Conservation (phyloP, 2,888 invertebrate species). For the Sesia bembeciformis region DNA sequence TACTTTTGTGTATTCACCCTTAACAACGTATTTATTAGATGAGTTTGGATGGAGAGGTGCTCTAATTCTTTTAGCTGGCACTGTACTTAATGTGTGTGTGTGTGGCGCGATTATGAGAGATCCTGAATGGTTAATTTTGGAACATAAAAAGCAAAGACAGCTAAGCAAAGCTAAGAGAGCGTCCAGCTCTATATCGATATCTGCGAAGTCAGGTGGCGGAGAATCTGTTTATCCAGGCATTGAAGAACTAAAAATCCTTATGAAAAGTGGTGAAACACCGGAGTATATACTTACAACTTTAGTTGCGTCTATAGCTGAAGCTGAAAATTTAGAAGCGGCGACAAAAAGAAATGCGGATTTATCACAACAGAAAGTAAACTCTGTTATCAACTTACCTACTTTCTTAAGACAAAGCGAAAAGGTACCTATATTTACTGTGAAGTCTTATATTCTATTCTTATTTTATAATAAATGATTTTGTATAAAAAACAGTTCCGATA, state of each 20-base stretch:
- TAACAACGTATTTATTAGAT: constrained; percentile 83
- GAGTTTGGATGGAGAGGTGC: constrained; percentile 89
- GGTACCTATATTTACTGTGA: constrained; percentile 27
- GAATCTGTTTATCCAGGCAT: constrained; percentile 77
- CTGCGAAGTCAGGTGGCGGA: constrained; percentile 64
- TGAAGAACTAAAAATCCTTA: constrained; percentile 78
- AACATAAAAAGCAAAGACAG: constrained; percentile 75
- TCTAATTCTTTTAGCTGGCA: constrained; percentile 84
- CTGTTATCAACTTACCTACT: constrained; percentile 86
- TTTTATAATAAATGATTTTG: not conserved
- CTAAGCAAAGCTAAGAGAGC: constrained; percentile 68
- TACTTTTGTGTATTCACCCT: constrained; percentile 89
- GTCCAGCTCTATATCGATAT: constrained; percentile 70
- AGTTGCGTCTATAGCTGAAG: constrained; percentile 73
- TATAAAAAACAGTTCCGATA: not conserved
- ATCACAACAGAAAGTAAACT: constrained; percentile 68
- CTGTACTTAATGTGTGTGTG: constrained; percentile 89
- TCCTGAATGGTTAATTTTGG: constrained; percentile 85
- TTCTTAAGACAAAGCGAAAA: constrained; percentile 83
- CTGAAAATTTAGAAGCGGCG: constrained; percentile 58
- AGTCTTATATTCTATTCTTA: not conserved
- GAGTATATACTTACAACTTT: constrained; percentile 78
- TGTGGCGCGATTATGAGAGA: constrained; percentile 92
- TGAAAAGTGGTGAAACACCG: constrained; percentile 81
- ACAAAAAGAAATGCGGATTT: constrained; percentile 64